phyloP scores from a whole-genome alignment of 2,888 invertebrate genomes.

The Dendrolimus houi region DNA sequence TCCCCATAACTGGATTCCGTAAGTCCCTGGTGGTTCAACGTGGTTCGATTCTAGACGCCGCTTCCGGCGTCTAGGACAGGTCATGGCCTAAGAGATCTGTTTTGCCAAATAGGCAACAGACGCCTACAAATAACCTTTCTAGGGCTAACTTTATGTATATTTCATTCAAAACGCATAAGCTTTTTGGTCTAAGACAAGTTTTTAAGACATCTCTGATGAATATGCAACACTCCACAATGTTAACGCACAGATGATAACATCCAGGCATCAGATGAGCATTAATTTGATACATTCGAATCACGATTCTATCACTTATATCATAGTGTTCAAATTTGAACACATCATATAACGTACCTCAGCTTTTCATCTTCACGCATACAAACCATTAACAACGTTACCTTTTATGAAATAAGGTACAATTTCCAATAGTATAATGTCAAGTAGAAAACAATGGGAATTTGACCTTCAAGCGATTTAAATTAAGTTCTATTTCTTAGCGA shows the following conservation, averaged over 20 bases:
- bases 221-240: constrained; percentile 8
- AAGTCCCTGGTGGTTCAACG: too few species aligned
- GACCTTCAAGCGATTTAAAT: neutral
- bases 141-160: too few species aligned
- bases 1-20: too few species aligned
- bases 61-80: too few species aligned
- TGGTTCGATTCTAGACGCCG: too few species aligned
- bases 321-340: neutral
- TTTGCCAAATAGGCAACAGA: too few species aligned
- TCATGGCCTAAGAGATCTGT: too few species aligned
- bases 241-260: constrained; percentile 16
- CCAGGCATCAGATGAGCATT: constrained; percentile 6
- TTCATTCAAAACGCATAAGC: too few species aligned
- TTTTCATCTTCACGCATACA: neutral
- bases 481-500: too few species aligned
- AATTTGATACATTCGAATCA: neutral
- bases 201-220: neutral
- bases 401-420: neutral
- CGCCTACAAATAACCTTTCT: too few species aligned
- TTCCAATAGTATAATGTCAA: neutral
- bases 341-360: neutral
- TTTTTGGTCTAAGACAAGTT: too few species aligned
- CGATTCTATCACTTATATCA: neutral
- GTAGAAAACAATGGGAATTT: neutral
- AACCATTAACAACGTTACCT: neutral